Evolutionary conservation across 2,888 invertebrate genomes (phyloP), one percentile per base, ranked within the genome.

Genomic region (Melitaea athalia): DNA sequence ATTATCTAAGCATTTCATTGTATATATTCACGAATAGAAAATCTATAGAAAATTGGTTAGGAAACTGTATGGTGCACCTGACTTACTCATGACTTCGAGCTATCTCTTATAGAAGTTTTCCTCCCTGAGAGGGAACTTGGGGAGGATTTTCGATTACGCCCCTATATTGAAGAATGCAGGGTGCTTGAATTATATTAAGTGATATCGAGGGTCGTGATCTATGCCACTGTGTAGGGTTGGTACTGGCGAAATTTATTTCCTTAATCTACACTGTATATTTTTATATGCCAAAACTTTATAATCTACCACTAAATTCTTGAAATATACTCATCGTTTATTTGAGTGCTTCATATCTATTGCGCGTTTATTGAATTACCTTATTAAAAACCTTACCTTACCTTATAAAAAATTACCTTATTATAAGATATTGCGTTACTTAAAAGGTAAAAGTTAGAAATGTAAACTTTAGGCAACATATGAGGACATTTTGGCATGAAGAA

Each of bases 101-200:
- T 63, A 67, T 59, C 63, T 24, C 63, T 63, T 42, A 57, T 42
- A 63, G 57, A 67, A 67, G 63, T 67, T 59, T 52, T 14, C 42
- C 57, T 57, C n/a, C 52, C 57, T 42, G 24, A 59, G 59, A 62
- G 49, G 64, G 50, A 8, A 47, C 47, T 12, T 43, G 42, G 60
- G 60, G 67, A 64, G 67, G 55, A 50, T 63, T 72, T 71, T 71
- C 73, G 61, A 71, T 71, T 73, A 71, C 68, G 64, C 49, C 59
- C 57, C 47, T 15, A 49, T 57, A 68, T 50, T 68, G 61, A 60
- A 72, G 73, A 75, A 75, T 74, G 81, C 77, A 72, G 72, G 77
- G 71, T 55, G 33, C 79, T 79, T 79, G 82, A 83, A 85, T 85
- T 81, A 84, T 84, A 85, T 85, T 82, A 85, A 82, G 84, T 81